Conservation (phyloP, 2,888 invertebrate genomes). For the Clivina fossor region DNA sequence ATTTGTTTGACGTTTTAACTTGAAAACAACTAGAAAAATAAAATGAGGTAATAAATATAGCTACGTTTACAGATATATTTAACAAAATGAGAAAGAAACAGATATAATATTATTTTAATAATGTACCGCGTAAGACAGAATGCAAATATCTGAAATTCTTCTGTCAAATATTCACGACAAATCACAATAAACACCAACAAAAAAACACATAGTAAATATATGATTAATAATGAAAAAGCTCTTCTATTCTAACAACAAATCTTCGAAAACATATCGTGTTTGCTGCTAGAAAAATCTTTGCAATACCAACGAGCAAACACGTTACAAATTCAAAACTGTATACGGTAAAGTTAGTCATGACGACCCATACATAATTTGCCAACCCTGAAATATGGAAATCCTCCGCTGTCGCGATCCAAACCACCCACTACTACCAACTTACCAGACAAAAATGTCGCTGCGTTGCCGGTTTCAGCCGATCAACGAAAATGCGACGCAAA, state of each 20-base stretch:
- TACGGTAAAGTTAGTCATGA: conserved; percentile 15
- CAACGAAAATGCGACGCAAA: conserved; percentile 13
- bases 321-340: conserved; percentile 11
- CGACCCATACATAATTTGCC: not conserved
- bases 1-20: too few relatives aligned
- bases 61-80: too few relatives aligned
- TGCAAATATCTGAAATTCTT: too few relatives aligned
- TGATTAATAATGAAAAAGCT: conserved; percentile 15
- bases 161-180: too few relatives aligned
- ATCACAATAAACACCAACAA: conserved; percentile 6
- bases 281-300: not conserved
- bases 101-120: too few relatives aligned
- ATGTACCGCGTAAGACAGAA: too few relatives aligned
- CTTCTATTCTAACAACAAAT: conserved; percentile 22
- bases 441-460: conserved; percentile 19
- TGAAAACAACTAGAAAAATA: too few relatives aligned
- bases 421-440: conserved; percentile 13
- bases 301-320: not conserved
- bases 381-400: conserved; percentile 23
- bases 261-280: conserved; percentile 12
- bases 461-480: conserved; percentile 28
- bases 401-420: conserved; percentile 9
- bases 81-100: too few relatives aligned
- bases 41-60: too few relatives aligned
- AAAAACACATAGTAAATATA: conserved; percentile 7